Evolutionary conservation across 2,797 vertebrate genomes (phyloP), one percentile per base, ranked within the genome.

Genomic region (Lithobates pipiens): DNA sequence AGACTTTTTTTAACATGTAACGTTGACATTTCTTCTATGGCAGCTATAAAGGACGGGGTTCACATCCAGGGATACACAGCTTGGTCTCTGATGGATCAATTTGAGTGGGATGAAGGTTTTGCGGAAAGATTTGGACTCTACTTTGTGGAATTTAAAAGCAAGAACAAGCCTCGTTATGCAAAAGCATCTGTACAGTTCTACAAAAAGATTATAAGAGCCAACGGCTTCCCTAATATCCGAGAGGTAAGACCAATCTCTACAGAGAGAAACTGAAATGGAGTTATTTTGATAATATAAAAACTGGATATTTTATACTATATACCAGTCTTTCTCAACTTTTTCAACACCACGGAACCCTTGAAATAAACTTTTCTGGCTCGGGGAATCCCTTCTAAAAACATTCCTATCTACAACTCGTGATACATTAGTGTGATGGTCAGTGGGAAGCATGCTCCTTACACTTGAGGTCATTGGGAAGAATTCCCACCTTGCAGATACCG

Each of bases 81-180:
- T 8, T 98, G 98, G 97, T 98, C 97, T 79, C 92, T 99, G 90
- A 89, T 98, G 92, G 98, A 98, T 92, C 96, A 97, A 89, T 99
- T 97, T 92, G 97, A 99, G 90, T 99, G 97, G 98, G 96, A 97
- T 84, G 95, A 96, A 91, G 98, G 97, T 44, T 98, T 95, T 89
- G 95, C 96, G 0, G 96, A 98, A 85, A 96, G 96, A 93, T 98
- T 97, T 10, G 97, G 97, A 84, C 90, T 99, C 82, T 98, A 96
- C 89, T 96, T 97, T 1, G 94, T 98, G 61, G 96, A 97, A 90
- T 99, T 97, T 91, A 93, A 92, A 81, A 94, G 93, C 91, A 96
- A 95, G 93, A 95, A 96, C 89, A 98, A 97, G 88, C 95, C 96
- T 5, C 96, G 96, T 34, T 97, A 98, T 79, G 96, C 98, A 71